phyloP scores from a whole-genome alignment of 2,797 vertebrate genomes.

The Lithobates sylvaticus region DNA sequence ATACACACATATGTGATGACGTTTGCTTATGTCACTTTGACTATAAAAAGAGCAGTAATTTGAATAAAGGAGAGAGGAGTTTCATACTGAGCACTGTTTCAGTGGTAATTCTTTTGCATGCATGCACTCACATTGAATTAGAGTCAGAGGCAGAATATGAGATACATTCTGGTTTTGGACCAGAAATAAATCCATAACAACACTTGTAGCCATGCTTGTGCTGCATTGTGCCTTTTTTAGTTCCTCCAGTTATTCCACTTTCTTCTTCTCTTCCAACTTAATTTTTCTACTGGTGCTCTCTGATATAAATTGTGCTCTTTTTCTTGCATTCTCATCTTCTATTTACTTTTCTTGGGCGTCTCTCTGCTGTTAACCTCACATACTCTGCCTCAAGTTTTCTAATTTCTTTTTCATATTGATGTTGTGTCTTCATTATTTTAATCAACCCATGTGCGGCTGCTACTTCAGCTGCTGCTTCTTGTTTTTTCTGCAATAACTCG shows the following conservation, averaged over 20 bases:
- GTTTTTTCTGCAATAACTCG: conserved; percentile 10
- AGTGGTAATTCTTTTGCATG: too few relatives aligned
- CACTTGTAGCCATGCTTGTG: background rate
- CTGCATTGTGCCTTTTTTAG: background rate
- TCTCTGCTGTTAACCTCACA: conserved; percentile 35
- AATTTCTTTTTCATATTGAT: conserved; percentile 48
- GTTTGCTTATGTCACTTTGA: too few relatives aligned
- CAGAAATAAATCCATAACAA: too few relatives aligned
- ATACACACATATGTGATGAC: too few relatives aligned
- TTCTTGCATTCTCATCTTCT: background rate
- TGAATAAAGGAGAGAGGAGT: too few relatives aligned
- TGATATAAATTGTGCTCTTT: background rate
- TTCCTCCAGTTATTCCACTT: background rate
- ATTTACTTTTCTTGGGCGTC: background rate
- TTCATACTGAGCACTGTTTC: too few relatives aligned
- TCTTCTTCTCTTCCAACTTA: background rate
- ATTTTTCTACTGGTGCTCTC: background rate
- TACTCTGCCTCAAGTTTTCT: conserved; percentile 38
- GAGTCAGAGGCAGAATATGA: too few relatives aligned
- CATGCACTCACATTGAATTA: too few relatives aligned
- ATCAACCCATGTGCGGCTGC: conserved; percentile 24
- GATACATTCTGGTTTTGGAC: too few relatives aligned
- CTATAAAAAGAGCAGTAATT: too few relatives aligned
- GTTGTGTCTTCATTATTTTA: conserved; percentile 45
- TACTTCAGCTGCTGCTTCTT: conserved; percentile 43